A percentile compares a stretch with the other conserved stretches of the same genome.
Evolutionary conservation across 2,113 vertebrate species (phyloP).

Genomic region (Psophia crepitans): DNA sequence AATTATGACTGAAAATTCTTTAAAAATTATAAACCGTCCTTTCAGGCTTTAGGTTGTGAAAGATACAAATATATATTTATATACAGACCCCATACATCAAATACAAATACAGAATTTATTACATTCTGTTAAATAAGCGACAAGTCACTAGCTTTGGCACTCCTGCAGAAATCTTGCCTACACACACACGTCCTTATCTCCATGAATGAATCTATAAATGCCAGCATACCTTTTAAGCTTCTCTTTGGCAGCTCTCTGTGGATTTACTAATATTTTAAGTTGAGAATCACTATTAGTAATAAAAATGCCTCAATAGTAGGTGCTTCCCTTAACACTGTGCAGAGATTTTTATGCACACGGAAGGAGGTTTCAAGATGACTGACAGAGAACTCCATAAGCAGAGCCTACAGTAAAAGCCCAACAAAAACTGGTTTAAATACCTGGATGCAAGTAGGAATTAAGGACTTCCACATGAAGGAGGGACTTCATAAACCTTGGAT

Average conservation of each 20-base stretch:
- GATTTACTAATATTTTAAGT: neutral
- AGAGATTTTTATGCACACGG: neutral
- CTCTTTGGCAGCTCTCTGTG: neutral
- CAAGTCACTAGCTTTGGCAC: neutral
- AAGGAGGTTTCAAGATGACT: neutral
- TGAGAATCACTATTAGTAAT: neutral
- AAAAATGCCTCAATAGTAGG: neutral
- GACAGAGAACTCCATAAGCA: neutral
- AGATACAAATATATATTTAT: neutral
- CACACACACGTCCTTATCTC: neutral
- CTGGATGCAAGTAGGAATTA: neutral
- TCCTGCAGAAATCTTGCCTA: neutral
- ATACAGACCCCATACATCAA: neutral
- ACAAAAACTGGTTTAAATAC: neutral
- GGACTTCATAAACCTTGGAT: neutral
- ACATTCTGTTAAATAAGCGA: neutral
- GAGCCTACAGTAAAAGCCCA: neutral
- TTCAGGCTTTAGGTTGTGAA: neutral
- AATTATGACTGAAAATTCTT: neutral
- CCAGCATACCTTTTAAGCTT: neutral
- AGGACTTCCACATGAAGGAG: neutral
- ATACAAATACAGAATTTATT: neutral
- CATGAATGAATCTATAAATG: neutral
- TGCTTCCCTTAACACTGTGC: neutral
- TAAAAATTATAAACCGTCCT: neutral